phyloP scores from a whole-genome alignment of 2,888 invertebrate species.

The Pristionchus entomophagus region DNA sequence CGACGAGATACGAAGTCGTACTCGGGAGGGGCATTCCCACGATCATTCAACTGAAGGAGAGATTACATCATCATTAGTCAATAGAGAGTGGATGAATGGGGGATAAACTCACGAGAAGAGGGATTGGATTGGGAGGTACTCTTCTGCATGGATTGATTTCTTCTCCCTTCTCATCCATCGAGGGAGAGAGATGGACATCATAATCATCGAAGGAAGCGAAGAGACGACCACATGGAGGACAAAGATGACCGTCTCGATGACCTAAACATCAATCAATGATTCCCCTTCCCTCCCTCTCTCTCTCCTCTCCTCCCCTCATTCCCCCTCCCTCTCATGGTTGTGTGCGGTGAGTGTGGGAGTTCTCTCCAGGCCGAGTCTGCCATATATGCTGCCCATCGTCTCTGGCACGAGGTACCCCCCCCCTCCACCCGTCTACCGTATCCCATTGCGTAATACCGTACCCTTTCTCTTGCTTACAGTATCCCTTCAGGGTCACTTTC shows the following conservation, averaged over 20 bases:
- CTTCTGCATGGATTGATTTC: not conserved
- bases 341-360: constrained; percentile 46
- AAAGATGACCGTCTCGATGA: constrained; percentile 34
- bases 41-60: constrained; percentile 36
- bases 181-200: constrained; percentile 18
- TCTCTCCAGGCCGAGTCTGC: constrained; percentile 1
- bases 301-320: not conserved
- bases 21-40: not conserved
- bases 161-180: not conserved
- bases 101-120: constrained; percentile 32
- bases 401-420: constrained; percentile 45
- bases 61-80: not conserved
- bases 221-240: constrained; percentile 19
- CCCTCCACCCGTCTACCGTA: not conserved
- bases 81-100: not conserved
- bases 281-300: not conserved
- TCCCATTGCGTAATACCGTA: not conserved
- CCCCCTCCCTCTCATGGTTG: constrained; percentile 11
- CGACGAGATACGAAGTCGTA: constrained; percentile 28
- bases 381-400: constrained; percentile 19
- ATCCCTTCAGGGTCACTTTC: constrained; percentile 43
- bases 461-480: not conserved
- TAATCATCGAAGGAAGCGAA: constrained; percentile 45
- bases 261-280: constrained; percentile 3
- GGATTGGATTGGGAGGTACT: constrained; percentile 31